Evolutionary conservation across 2,888 invertebrate species (phyloP).

Genomic region (Drosophila falleni): DNA sequence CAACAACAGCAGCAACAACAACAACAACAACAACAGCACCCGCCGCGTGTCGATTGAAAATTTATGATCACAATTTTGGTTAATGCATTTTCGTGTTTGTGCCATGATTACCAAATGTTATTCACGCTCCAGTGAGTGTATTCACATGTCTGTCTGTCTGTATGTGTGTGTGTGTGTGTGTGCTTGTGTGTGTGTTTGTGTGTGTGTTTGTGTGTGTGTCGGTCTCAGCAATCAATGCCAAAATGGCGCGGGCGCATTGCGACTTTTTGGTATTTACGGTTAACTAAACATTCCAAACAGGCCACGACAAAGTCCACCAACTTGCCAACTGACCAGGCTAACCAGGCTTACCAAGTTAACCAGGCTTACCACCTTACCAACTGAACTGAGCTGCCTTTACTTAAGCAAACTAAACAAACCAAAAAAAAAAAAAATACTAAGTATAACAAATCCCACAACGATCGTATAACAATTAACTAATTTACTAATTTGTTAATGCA

Average conservation of each 20-base stretch:
- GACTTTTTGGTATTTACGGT: slow-evolving; percentile 74
- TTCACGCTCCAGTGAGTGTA: slow-evolving; percentile 78
- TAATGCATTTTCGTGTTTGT: slow-evolving; percentile 85
- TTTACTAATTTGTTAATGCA: slow-evolving; percentile 24
- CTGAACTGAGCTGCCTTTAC: slow-evolving; percentile 21
- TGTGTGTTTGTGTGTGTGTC: slow-evolving; percentile 33
- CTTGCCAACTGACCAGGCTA: slow-evolving; percentile 32
- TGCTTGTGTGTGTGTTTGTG: background rate
- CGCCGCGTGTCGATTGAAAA: slow-evolving; percentile 83
- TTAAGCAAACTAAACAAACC: background rate
- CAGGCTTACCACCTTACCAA: slow-evolving; percentile 1
- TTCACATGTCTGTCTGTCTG: slow-evolving; percentile 46
- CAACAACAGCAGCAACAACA: slow-evolving; percentile 11
- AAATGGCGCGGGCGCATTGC: slow-evolving; percentile 76
- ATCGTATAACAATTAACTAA: slow-evolving; percentile 6
- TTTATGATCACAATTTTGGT: slow-evolving; percentile 85
- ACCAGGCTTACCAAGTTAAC: slow-evolving; percentile 12
- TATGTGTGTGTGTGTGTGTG: slow-evolving; percentile 9
- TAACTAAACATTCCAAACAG: slow-evolving; percentile 75
- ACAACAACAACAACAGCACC: slow-evolving; percentile 58
- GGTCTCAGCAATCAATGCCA: slow-evolving; percentile 73
- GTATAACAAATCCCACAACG: background rate
- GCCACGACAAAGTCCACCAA: slow-evolving; percentile 58
- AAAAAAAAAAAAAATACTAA: background rate
- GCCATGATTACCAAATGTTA: slow-evolving; percentile 84